Evolutionary conservation across 2,113 vertebrate genomes (phyloP).

Genomic region (Labrus mixtus): DNA sequence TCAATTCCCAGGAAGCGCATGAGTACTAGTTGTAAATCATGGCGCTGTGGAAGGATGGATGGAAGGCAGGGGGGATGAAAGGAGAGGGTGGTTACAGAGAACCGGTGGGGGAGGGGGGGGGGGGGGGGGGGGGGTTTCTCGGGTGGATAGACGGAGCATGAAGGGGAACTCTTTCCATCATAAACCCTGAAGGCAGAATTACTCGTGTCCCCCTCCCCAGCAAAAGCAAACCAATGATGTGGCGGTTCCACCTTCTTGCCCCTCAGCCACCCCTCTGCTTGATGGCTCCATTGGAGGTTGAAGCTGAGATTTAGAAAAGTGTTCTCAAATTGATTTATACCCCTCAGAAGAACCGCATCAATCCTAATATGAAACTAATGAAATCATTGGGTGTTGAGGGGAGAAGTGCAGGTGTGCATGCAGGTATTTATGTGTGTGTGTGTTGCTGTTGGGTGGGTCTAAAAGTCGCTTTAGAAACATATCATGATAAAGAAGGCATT

Average conservation of each 20-base stretch:
- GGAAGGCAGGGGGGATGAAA: slow-evolving; percentile 59
- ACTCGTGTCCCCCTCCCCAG: slow-evolving; percentile 46
- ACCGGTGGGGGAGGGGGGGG: slow-evolving; percentile 22
- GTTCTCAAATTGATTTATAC: slow-evolving; percentile 80
- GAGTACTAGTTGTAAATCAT: slow-evolving; percentile 80
- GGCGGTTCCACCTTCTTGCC: slow-evolving; percentile 68
- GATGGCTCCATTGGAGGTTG: slow-evolving; percentile 71
- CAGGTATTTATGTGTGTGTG: slow-evolving; percentile 26
- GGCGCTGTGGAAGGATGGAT: slow-evolving; percentile 61
- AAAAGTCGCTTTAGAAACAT: slow-evolving; percentile 66
- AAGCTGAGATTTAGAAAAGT: slow-evolving; percentile 65
- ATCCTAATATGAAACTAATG: slow-evolving; percentile 81
- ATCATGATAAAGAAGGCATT: slow-evolving; percentile 75
- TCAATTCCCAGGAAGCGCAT: slow-evolving; percentile 81
- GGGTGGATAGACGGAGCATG: slow-evolving; percentile 55
- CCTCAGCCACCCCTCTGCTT: slow-evolving; percentile 56
- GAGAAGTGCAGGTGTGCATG: slow-evolving; percentile 31
- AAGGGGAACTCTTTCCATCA: slow-evolving; percentile 75
- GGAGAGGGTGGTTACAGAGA: slow-evolving; percentile 51
- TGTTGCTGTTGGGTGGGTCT: slow-evolving; percentile 12
- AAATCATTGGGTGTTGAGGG: slow-evolving; percentile 71
- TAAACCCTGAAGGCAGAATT: slow-evolving; percentile 75
- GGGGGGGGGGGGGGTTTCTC: slow-evolving; percentile 35
- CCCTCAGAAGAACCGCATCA: slow-evolving; percentile 74
- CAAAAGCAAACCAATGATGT: slow-evolving; percentile 73